phyloP scores from a whole-genome alignment of 2,888 invertebrate genomes.

The Ecliptopera silaceata region DNA sequence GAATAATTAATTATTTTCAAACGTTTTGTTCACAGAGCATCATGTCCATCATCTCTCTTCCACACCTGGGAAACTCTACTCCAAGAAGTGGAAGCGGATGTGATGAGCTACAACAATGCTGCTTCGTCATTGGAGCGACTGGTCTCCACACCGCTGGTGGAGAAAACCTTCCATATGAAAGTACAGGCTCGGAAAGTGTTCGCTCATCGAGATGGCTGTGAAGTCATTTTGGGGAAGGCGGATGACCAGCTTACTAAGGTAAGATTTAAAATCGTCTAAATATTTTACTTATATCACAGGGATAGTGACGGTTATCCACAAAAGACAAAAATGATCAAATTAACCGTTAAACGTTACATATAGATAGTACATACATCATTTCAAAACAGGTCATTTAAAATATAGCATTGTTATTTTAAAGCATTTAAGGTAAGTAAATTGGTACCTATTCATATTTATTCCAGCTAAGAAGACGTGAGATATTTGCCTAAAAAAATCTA shows the following conservation, averaged over 20 bases:
- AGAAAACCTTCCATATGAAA: slow-evolving; percentile 94
- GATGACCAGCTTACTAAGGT: slow-evolving; percentile 82
- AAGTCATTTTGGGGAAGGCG: slow-evolving; percentile 92
- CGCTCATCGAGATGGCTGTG: slow-evolving; percentile 94
- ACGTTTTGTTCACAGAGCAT: slow-evolving; percentile 80
- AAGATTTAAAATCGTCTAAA: slow-evolving; percentile 8
- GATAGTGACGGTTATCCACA: too few species aligned
- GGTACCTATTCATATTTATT: too few species aligned
- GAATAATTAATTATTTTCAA: too few species aligned
- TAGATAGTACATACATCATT: too few species aligned
- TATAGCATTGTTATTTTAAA: too few species aligned
- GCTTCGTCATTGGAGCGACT: slow-evolving; percentile 90
- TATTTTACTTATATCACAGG: too few species aligned
- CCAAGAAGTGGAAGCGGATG: slow-evolving; percentile 95
- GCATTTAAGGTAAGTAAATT: too few species aligned
- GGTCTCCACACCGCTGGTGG: slow-evolving; percentile 92
- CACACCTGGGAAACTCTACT: slow-evolving; percentile 95
- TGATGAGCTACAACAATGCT: slow-evolving; percentile 92
- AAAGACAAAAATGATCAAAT: too few species aligned
- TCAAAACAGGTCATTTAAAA: too few species aligned
- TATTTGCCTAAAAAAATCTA: too few species aligned
- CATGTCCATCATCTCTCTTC: slow-evolving; percentile 90
- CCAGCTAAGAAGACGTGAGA: too few species aligned
- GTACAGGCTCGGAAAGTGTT: slow-evolving; percentile 95
- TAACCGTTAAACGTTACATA: too few species aligned